Percentiles rank a stretch among this genome's conserved stretches.
Evolutionary conservation across 2,888 invertebrate species (phyloP).

Genomic region (Ypsolopha sequella): DNA sequence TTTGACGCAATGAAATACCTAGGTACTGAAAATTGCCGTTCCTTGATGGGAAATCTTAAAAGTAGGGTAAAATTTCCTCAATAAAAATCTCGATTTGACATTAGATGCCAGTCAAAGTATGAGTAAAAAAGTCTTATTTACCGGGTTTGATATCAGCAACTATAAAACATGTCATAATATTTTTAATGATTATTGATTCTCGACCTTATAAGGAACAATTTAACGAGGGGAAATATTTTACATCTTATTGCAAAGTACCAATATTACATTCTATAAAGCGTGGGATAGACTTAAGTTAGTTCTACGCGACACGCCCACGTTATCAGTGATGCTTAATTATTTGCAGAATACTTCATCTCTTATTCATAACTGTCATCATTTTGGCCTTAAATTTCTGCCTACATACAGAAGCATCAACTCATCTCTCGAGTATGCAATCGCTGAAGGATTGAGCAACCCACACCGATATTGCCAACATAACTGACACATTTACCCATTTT

Average conservation of each 20-base stretch:
- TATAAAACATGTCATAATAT: conserved; percentile 2
- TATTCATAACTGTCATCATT: conserved; percentile 50
- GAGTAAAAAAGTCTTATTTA: background rate
- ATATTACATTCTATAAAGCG: background rate
- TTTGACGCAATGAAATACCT: no score
- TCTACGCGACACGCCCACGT: conserved; percentile 26
- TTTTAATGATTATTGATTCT: conserved; percentile 4
- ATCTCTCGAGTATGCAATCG: conserved; percentile 34
- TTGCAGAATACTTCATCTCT: conserved; percentile 17
- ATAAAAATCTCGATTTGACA: no score
- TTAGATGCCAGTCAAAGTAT: background rate
- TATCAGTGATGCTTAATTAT: conserved; percentile 26
- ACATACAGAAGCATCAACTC: conserved; percentile 39
- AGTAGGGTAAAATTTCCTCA: no score
- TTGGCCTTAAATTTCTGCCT: conserved; percentile 54
- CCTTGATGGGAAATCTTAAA: no score
- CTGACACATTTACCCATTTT: conserved; percentile 57
- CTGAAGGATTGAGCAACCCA: conserved; percentile 47
- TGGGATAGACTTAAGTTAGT: conserved; percentile 9
- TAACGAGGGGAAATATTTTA: conserved; percentile 2
- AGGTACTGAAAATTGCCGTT: no score
- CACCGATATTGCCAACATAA: conserved; percentile 20
- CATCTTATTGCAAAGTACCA: conserved; percentile 1
- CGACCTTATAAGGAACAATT: background rate
- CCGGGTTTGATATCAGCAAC: background rate